Evolutionary conservation across 1,140 invertebrate genomes (phyloP).

Genomic region (Ceratosolen fusciceps): DNA sequence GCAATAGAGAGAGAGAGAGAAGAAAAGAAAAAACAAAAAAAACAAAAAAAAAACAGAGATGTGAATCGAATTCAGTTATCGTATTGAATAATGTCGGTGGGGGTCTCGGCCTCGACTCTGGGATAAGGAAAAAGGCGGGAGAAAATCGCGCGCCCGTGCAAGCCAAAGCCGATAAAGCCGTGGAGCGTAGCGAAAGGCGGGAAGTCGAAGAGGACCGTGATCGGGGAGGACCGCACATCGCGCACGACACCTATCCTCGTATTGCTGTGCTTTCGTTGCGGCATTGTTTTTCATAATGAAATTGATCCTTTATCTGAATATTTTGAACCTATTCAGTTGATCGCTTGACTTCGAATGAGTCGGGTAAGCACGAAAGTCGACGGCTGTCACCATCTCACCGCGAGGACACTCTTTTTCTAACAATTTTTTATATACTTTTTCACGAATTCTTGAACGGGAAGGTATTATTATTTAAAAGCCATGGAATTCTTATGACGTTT

Average conservation of each 20-base stretch:
- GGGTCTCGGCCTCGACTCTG: too few relatives aligned
- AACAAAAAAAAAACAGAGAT: too few relatives aligned
- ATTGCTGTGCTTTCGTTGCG: neutral
- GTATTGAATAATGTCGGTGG: too few relatives aligned
- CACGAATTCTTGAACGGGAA: neutral
- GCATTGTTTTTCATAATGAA: conserved; percentile 33
- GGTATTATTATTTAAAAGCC: neutral
- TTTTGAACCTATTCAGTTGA: neutral
- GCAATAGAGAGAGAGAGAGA: too few relatives aligned
- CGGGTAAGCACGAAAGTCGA: neutral
- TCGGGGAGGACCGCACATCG: neutral
- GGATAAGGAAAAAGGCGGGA: neutral
- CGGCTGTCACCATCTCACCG: neutral
- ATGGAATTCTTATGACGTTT: conserved; percentile 34
- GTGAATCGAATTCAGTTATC: too few relatives aligned
- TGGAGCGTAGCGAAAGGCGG: neutral
- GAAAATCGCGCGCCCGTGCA: neutral
- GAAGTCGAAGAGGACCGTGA: neutral
- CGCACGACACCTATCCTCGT: conserved; percentile 3
- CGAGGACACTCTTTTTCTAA: neutral
- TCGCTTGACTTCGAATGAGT: neutral
- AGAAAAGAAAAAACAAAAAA: too few relatives aligned
- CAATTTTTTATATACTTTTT: neutral
- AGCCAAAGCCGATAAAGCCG: neutral
- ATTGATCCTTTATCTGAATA: neutral